Evolutionary conservation across 2,113 vertebrate species (phyloP).

Genomic region (Beaufortia kweichowensis): DNA sequence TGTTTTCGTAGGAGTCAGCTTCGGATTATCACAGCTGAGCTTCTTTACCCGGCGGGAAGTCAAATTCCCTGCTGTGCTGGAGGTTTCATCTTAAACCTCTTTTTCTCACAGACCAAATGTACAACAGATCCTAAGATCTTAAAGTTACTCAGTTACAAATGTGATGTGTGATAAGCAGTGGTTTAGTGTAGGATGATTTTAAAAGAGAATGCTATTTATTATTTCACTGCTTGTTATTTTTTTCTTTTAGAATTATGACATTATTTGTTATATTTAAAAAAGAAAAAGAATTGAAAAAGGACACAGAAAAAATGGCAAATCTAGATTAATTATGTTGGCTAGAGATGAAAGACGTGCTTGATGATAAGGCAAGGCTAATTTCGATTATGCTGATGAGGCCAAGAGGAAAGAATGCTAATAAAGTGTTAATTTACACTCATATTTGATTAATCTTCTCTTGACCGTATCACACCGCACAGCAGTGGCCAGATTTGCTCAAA

Average conservation of each 20-base stretch:
- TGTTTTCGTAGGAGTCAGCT: neutral
- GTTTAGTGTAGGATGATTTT: neutral
- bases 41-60: conserved; percentile 4
- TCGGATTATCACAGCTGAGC: neutral
- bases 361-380: conserved; percentile 35
- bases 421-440: conserved; percentile 18
- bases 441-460: conserved; percentile 41
- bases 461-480: conserved; percentile 50
- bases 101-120: conserved; percentile 1
- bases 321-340: neutral
- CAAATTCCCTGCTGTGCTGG: neutral
- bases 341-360: conserved; percentile 27
- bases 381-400: conserved; percentile 31
- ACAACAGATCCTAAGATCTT: conserved; percentile 7
- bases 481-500: conserved; percentile 10
- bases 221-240: neutral
- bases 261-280: neutral
- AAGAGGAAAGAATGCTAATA: conserved; percentile 29
- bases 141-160: neutral
- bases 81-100: neutral
- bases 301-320: neutral
- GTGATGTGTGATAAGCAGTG: neutral
- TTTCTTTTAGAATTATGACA: neutral
- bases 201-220: neutral
- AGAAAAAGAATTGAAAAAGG: neutral